phyloP scores from a whole-genome alignment of 2,888 invertebrate genomes.

The Orchestes rusci region DNA sequence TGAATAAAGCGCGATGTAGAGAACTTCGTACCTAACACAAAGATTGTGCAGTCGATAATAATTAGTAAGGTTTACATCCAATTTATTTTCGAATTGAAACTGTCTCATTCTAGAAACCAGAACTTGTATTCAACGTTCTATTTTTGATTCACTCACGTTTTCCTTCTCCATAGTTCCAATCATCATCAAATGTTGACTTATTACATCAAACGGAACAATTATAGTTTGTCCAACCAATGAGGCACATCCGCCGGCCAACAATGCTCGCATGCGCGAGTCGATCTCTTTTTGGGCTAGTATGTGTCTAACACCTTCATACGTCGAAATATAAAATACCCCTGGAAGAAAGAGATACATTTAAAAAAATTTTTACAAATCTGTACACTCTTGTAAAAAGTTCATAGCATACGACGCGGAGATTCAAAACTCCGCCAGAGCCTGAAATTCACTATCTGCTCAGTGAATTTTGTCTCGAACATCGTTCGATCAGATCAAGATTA shows the following conservation, averaged over 20 bases:
- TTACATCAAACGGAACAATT: conserved; percentile 92
- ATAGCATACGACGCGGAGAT: too few relatives aligned
- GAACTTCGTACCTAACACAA: neutral
- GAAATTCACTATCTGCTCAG: too few relatives aligned
- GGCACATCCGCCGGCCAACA: conserved; percentile 85
- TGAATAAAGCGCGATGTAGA: neutral
- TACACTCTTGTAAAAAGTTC: too few relatives aligned
- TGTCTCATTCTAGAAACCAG: too few relatives aligned
- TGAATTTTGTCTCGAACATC: too few relatives aligned
- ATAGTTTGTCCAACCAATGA: conserved; percentile 92
- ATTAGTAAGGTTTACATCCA: neutral
- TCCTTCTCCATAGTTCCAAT: conserved; percentile 52
- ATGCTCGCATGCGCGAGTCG: conserved; percentile 63
- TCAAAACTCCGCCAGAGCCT: too few relatives aligned
- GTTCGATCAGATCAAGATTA: too few relatives aligned
- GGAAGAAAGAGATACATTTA: conserved; percentile 40
- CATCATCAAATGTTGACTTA: conserved; percentile 96
- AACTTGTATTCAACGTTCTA: neutral
- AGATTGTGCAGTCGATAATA: neutral
- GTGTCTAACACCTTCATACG: conserved; percentile 87
- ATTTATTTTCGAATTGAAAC: neutral
- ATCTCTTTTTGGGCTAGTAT: conserved; percentile 61
- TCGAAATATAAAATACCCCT: conserved; percentile 87
- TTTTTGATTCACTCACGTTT: conserved; percentile 13
- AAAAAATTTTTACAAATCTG: neutral